Percentiles rank a stretch among this genome's conserved stretches.
These are phyloP conservation scores for Tetragnatha montana DNA, from an alignment of 2,888 invertebrate species.

Conservation along the genomic window DNA sequence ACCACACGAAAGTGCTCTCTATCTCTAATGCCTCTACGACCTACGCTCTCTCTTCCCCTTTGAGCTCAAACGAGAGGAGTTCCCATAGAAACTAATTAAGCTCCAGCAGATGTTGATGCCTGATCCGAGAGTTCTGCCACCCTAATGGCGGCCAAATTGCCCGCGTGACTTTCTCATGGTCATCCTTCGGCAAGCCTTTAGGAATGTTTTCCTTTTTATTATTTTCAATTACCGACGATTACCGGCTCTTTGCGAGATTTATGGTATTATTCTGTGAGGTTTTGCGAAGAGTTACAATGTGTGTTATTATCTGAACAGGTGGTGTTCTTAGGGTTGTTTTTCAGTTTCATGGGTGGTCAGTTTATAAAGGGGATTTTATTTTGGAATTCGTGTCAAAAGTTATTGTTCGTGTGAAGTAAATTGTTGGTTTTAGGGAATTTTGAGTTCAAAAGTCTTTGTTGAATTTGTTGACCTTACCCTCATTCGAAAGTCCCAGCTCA, in stretches of 20 bases:
- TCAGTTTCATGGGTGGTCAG: no score
- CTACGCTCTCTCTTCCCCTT: not conserved
- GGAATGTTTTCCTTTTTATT: not conserved
- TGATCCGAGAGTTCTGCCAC: not conserved
- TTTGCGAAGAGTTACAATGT: not conserved
- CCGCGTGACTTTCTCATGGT: conserved; percentile 45
- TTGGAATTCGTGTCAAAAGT: no score
- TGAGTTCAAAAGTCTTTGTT: no score
- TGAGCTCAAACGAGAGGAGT: conserved; percentile 28
- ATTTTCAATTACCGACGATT: not conserved
- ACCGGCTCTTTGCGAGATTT: not conserved
- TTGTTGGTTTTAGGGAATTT: no score
- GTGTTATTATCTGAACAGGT: no score
- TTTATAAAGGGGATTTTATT: no score
- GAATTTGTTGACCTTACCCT: no score
- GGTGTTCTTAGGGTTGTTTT: no score
- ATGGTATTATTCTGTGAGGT: not conserved
- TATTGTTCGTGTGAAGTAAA: no score
- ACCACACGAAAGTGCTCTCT: no score
- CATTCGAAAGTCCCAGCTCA: no score
- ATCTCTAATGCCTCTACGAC: no score
- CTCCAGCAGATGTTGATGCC: conserved; percentile 26
- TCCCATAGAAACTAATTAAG: conserved; percentile 31
- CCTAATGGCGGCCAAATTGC: conserved; percentile 24
- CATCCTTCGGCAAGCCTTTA: not conserved